These are phyloP conservation scores for Grus americana DNA, from an alignment of 2,113 vertebrate species.

Conservation along the genomic window DNA sequence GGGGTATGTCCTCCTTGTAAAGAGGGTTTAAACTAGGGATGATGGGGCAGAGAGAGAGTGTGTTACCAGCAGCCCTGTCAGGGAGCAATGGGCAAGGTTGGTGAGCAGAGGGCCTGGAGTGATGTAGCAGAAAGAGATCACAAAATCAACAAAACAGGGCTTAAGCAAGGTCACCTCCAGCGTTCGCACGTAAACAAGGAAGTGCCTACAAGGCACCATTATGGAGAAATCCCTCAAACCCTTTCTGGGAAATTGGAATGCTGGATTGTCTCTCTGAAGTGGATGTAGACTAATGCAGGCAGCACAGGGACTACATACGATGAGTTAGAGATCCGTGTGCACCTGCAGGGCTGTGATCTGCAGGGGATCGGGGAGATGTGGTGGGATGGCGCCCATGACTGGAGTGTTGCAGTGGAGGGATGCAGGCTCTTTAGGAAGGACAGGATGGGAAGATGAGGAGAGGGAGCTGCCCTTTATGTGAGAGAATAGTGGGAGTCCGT, in stretches of 20 bases:
- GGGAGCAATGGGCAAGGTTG: fast-evolving
- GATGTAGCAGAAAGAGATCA: background rate
- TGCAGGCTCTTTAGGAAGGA: background rate
- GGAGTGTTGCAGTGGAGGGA: fast-evolving
- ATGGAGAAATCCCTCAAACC: background rate
- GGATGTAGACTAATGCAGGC: too few species aligned
- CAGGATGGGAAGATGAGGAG: background rate
- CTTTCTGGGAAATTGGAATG: background rate
- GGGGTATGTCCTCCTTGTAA: background rate
- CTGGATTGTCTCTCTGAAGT: background rate
- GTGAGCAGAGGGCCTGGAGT: background rate
- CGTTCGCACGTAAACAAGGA: background rate
- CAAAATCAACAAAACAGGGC: background rate
- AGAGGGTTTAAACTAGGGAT: background rate
- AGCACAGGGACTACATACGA: background rate
- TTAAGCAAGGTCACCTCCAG: background rate
- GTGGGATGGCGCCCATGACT: background rate
- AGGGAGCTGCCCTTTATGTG: background rate
- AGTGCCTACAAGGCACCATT: background rate
- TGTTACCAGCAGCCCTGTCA: background rate
- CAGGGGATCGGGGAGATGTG: background rate
- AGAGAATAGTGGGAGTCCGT: background rate
- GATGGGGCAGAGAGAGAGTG: too few species aligned
- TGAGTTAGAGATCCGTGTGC: background rate
- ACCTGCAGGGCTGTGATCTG: background rate